Base-by-base conservation (phyloP, 2,113 vertebrate species). In the Spea multiplicata region DNA sequence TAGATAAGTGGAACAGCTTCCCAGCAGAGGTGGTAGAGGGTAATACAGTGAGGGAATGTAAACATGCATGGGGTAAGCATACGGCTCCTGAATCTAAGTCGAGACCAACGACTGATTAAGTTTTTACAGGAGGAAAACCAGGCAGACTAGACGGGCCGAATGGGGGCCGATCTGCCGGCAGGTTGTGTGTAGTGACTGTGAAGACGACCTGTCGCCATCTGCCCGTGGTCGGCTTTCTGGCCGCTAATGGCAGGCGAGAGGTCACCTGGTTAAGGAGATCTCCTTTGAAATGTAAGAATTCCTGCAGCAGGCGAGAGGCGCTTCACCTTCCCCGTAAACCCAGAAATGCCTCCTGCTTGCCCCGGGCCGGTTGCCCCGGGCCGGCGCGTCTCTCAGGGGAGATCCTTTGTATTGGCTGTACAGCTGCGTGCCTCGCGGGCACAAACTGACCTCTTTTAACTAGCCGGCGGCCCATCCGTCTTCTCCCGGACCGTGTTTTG, bases 401-500 rank as follows among this genome's bases (percentile, higher is more conserved):
- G 13, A 44, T 50, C 49, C 44, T 6, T 61, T 49, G 46, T 14
- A 45, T 44, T 47, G 71, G 71, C 53, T 46, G 45, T 71, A 50
- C 76, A 71, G 68, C 76, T 78, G 68, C 53, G 47, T 44, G 47
- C 76, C 76, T 14, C 17, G 9, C 7, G 44, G 68, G 55, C 46
- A 52, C 14, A 7, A 9, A 6, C 59, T 71, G 76, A 78, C 68
- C 76, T 13, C 57, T 44, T 14, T 52, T 78, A 62, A 61, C 45
- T 55, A 59, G 66, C 30, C 66, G 13, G 14, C 66, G 13, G 14
- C 47, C 57, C 75, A 62, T 78, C 57, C 44, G 17, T 53, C n/a
- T 78, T 44, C 55, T 16, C 47, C 9, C 5, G 16, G 47, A 8
- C 52, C 8, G 47, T 68, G 65, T 67, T 55, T n/a, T 76, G 48